Evolutionary conservation across 2,113 vertebrate genomes (phyloP).

Genomic region (Macquaria australasica): DNA sequence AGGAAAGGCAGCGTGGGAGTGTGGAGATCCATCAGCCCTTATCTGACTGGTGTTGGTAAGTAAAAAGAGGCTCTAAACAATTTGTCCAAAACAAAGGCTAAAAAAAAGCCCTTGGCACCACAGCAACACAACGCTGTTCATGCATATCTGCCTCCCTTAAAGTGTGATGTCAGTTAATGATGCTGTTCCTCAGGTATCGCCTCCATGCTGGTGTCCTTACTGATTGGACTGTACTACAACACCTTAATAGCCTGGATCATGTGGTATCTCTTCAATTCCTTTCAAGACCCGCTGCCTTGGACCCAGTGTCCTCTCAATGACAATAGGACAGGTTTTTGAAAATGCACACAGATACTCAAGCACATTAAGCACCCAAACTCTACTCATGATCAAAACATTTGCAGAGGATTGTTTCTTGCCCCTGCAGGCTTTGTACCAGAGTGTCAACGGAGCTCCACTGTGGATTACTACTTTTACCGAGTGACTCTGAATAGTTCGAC

Average conservation of each 20-base stretch:
- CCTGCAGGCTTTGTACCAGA: constrained; percentile 86
- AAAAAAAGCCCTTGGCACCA: not conserved
- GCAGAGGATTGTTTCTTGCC: not conserved
- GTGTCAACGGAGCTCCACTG: constrained; percentile 88
- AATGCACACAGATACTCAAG: not conserved
- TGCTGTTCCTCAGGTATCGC: constrained; percentile 84
- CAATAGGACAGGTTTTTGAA: constrained; percentile 86
- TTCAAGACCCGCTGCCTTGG: constrained; percentile 89
- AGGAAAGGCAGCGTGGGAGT: constrained; percentile 91
- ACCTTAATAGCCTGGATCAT: constrained; percentile 90
- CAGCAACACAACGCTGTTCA: not conserved
- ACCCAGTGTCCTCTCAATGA: constrained; percentile 86
- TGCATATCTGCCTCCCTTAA: not conserved
- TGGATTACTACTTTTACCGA: constrained; percentile 95
- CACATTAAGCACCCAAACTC: not conserved
- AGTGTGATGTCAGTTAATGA: not conserved
- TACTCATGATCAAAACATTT: not conserved
- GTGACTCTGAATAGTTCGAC: constrained; percentile 89
- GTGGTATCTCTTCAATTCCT: constrained; percentile 81
- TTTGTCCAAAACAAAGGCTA: not conserved
- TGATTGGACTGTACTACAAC: constrained; percentile 93
- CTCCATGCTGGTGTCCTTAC: constrained; percentile 91
- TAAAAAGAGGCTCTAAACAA: not conserved
- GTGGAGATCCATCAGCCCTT: constrained; percentile 90
- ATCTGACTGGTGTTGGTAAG: constrained; percentile 91